phyloP scores from a whole-genome alignment of 1,140 invertebrate species.

The Helicorthomorpha holstii region DNA sequence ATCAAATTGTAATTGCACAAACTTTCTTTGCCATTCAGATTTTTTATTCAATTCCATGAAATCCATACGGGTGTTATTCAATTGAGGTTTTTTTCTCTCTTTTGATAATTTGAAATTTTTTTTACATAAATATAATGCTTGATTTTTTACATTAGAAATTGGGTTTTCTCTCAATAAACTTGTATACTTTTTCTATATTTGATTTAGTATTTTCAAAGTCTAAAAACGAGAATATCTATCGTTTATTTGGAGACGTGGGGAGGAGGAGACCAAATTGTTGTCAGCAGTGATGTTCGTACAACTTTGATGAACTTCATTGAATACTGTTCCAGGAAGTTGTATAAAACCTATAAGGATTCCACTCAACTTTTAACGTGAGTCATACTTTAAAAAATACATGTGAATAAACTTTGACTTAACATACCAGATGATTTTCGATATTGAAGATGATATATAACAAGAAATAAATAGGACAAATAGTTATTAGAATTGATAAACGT shows the following conservation, averaged over 20 bases:
- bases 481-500: too few relatives aligned
- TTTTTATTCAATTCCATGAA: too few relatives aligned
- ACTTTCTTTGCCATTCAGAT: too few relatives aligned
- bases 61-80: too few relatives aligned
- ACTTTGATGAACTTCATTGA: constrained; percentile 78
- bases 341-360: constrained; percentile 67
- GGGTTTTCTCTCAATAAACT: neutral
- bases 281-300: constrained; percentile 29
- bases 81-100: constrained; percentile 2
- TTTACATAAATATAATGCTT: neutral
- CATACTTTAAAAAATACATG: too few relatives aligned
- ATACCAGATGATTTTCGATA: too few relatives aligned
- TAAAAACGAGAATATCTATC: constrained; percentile 81
- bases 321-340: constrained; percentile 64
- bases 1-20: too few relatives aligned
- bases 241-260: constrained; percentile 95
- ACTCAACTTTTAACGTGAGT: constrained; percentile 82
- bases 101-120: neutral
- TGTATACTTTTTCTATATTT: constrained; percentile 12
- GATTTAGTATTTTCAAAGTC: constrained; percentile 72
- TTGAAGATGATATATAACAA: too few relatives aligned
- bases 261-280: constrained; percentile 65
- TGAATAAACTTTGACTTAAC: too few relatives aligned
- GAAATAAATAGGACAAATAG: too few relatives aligned
- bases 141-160: neutral